Evolutionary conservation across 2,888 invertebrate genomes (phyloP).

Genomic region (Lysandra coridon): DNA sequence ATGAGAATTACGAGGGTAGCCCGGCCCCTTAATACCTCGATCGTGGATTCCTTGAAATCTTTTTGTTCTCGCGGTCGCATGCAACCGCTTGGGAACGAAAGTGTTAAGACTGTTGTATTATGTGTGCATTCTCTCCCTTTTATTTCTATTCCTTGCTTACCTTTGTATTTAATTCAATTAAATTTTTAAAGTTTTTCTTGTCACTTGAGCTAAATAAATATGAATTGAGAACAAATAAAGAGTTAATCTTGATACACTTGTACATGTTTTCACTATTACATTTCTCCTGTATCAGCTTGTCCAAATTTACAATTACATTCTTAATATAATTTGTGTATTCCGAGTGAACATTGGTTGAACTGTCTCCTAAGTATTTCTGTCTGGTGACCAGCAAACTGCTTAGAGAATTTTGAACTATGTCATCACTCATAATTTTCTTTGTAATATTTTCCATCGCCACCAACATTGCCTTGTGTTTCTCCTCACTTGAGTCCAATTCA

Average conservation of each 20-base stretch:
- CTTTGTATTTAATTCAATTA: slow-evolving; percentile 89
- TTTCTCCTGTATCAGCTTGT: slow-evolving; percentile 75
- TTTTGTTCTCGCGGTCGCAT: too few relatives aligned
- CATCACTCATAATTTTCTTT: slow-evolving; percentile 83
- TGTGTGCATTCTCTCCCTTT: too few relatives aligned
- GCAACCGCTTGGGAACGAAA: too few relatives aligned
- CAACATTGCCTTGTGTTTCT: slow-evolving; percentile 84
- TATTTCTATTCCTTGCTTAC: slow-evolving; percentile 55
- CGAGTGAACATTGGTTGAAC: slow-evolving; percentile 67
- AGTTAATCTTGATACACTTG: slow-evolving; percentile 84
- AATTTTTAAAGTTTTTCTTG: slow-evolving; percentile 85
- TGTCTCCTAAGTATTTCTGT: slow-evolving; percentile 66
- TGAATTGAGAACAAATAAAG: slow-evolving; percentile 83
- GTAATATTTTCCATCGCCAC: slow-evolving; percentile 86
- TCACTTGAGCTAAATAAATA: slow-evolving; percentile 89
- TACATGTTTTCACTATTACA: slow-evolving; percentile 76
- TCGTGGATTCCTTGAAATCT: too few relatives aligned
- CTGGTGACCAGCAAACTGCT: slow-evolving; percentile 67
- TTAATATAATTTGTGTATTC: slow-evolving; percentile 85
- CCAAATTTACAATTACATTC: slow-evolving; percentile 82
- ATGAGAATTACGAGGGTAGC: too few relatives aligned
- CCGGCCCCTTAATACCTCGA: too few relatives aligned
- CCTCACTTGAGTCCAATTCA: slow-evolving; percentile 80
- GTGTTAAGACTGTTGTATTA: too few relatives aligned
- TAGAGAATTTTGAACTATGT: slow-evolving; percentile 83